phyloP scores from a whole-genome alignment of 2,113 vertebrate genomes.

The Malaclemys terrapin region DNA sequence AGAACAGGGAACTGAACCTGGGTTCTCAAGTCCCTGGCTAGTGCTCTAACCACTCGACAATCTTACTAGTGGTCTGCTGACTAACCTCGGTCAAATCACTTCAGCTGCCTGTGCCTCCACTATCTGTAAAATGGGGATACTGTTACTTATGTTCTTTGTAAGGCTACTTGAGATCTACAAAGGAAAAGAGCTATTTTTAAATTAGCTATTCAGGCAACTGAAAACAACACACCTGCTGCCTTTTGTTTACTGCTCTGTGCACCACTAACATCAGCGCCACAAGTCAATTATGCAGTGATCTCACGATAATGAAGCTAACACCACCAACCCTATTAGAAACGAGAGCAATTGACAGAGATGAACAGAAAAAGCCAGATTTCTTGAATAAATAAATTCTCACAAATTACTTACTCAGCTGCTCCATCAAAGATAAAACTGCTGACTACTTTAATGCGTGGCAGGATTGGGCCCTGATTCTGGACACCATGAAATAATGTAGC shows the following conservation, averaged over 20 bases:
- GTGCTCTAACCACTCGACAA: background rate
- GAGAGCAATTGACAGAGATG: constrained; percentile 62
- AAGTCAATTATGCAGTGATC: constrained; percentile 57
- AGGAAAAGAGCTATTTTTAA: background rate
- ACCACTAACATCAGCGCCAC: constrained; percentile 6
- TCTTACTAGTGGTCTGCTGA: background rate
- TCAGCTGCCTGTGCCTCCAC: background rate
- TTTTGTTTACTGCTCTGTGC: background rate
- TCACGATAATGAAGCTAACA: constrained; percentile 47
- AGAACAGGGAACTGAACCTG: background rate
- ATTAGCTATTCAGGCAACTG: background rate
- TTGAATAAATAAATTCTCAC: constrained; percentile 72
- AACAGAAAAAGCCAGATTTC: constrained; percentile 68
- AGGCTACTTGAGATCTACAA: background rate
- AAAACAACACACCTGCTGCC: background rate
- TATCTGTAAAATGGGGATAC: background rate
- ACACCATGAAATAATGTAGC: constrained; percentile 22
- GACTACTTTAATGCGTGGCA: constrained; percentile 52
- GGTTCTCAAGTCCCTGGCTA: background rate
- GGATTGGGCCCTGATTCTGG: constrained; percentile 62
- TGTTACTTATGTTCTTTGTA: background rate
- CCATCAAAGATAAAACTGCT: constrained; percentile 65
- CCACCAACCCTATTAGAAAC: constrained; percentile 62
- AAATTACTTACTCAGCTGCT: constrained; percentile 61
- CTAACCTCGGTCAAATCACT: background rate